Percentiles rank a stretch among this genome's conserved stretches.
Evolutionary conservation across 2,888 invertebrate genomes (phyloP).

Genomic region (Heliothis peltigera): DNA sequence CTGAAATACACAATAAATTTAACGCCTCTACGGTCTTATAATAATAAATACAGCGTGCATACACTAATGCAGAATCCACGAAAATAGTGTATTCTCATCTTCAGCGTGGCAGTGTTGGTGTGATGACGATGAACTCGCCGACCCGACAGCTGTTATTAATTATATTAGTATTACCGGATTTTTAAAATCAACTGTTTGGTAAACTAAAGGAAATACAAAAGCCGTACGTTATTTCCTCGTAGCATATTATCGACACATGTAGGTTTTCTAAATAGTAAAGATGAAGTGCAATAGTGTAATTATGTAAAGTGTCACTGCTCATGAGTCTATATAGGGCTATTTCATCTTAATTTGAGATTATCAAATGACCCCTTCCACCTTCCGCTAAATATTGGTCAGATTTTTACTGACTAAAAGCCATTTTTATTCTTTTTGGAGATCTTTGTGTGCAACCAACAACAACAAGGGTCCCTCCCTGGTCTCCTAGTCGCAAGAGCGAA

Average conservation of each 20-base stretch:
- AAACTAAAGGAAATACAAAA: conserved; percentile 11
- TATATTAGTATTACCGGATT: conserved; percentile 21
- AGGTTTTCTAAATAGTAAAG: background rate
- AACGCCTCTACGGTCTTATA: conserved; percentile 46
- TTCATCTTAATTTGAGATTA: too few species aligned
- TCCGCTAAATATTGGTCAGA: too few species aligned
- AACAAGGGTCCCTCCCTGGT: too few species aligned
- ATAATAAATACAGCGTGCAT: conserved; percentile 57
- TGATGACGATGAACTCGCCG: conserved; percentile 22
- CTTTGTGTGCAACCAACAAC: too few species aligned
- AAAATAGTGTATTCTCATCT: conserved; percentile 49
- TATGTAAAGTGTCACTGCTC: too few species aligned
- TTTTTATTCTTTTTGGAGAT: too few species aligned
- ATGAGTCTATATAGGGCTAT: too few species aligned
- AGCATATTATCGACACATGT: background rate
- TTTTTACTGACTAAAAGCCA: too few species aligned
- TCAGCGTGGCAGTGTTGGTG: conserved; percentile 21
- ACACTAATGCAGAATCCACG: conserved; percentile 45
- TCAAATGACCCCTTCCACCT: too few species aligned
- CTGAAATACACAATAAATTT: conserved; percentile 54
- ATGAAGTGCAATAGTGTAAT: background rate
- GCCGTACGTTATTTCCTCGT: background rate
- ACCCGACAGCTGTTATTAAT: conserved; percentile 31
- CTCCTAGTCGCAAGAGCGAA: too few species aligned
- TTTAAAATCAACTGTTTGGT: conserved; percentile 19